phyloP scores from a whole-genome alignment of 2,797 vertebrate species.

The Sebastes kiyomatsui region DNA sequence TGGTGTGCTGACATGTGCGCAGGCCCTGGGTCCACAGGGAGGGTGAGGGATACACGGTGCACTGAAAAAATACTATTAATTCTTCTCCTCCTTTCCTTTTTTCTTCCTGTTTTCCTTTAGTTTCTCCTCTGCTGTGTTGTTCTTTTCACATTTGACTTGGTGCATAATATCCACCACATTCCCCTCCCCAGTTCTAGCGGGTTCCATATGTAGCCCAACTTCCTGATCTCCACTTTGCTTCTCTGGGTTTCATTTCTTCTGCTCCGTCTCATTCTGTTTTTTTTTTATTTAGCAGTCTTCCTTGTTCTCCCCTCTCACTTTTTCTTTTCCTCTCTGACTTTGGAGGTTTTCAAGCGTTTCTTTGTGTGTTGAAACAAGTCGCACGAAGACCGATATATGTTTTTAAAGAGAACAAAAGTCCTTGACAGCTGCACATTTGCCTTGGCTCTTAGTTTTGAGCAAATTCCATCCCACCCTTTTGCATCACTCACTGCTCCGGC shows the following conservation, averaged over 20 bases:
- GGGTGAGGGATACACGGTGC: slow-evolving; percentile 83
- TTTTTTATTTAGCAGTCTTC: neutral
- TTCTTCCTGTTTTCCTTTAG: slow-evolving; percentile 43
- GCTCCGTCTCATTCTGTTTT: neutral
- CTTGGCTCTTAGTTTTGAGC: slow-evolving; percentile 69
- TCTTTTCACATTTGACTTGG: slow-evolving; percentile 23
- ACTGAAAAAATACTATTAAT: slow-evolving; percentile 68
- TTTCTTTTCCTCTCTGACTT: neutral
- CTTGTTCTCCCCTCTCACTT: neutral
- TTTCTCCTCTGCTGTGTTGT: slow-evolving; percentile 23
- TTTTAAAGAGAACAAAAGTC: slow-evolving; percentile 73
- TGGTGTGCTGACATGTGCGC: slow-evolving; percentile 77
- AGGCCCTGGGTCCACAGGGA: slow-evolving; percentile 83
- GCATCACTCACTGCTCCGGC: slow-evolving; percentile 67
- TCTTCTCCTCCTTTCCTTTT: slow-evolving; percentile 44
- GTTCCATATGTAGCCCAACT: slow-evolving; percentile 7
- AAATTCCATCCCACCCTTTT: slow-evolving; percentile 78
- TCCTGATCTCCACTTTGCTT: neutral
- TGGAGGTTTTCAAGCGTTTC: neutral
- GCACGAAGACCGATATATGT: slow-evolving; percentile 41
- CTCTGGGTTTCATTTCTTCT: neutral
- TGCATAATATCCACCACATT: neutral
- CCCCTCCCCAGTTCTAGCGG: neutral
- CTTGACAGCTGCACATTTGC: slow-evolving; percentile 74
- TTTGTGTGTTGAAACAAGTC: slow-evolving; percentile 54